A percentile compares a stretch with the other conserved stretches of the same genome.
Conservation (phyloP, 2,888 invertebrate genomes). For the Xanthorhoe designata region DNA sequence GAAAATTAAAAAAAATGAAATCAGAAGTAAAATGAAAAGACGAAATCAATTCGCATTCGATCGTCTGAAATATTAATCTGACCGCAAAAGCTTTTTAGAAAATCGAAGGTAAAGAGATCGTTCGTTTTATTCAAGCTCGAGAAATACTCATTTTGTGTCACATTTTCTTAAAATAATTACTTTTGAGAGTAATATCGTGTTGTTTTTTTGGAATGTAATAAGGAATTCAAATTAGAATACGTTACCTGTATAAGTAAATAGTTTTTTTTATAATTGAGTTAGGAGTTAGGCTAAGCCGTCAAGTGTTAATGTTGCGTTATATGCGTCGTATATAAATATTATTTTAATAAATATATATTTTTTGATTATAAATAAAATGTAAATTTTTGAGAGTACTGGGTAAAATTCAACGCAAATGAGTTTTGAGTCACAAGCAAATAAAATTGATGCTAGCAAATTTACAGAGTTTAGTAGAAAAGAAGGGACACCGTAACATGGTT, state of each 20-base stretch:
- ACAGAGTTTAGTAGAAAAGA: neutral
- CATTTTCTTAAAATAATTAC: neutral
- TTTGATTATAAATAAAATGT: too few species aligned
- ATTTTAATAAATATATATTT: too few species aligned
- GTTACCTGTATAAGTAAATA: too few species aligned
- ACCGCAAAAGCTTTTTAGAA: conserved; percentile 11
- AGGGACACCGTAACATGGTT: neutral
- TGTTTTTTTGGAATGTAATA: neutral
- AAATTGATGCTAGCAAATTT: neutral
- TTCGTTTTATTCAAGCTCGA: neutral
- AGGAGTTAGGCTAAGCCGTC: too few species aligned
- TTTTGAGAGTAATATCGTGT: neutral
- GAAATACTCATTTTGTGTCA: neutral
- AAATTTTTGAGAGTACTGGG: too few species aligned
- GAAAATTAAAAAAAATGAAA: neutral
- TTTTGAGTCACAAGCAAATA: neutral
- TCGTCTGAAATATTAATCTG: conserved; percentile 25
- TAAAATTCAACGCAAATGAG: neutral
- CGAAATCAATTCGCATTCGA: conserved; percentile 17
- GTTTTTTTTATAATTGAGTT: too few species aligned
- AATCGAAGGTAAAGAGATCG: conserved; percentile 1
- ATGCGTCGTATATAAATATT: too few species aligned
- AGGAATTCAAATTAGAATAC: too few species aligned
- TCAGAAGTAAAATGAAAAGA: neutral
- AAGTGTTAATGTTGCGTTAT: too few species aligned